Base-by-base conservation (phyloP, 2,888 invertebrate species). In the Luperina nickerlii region DNA sequence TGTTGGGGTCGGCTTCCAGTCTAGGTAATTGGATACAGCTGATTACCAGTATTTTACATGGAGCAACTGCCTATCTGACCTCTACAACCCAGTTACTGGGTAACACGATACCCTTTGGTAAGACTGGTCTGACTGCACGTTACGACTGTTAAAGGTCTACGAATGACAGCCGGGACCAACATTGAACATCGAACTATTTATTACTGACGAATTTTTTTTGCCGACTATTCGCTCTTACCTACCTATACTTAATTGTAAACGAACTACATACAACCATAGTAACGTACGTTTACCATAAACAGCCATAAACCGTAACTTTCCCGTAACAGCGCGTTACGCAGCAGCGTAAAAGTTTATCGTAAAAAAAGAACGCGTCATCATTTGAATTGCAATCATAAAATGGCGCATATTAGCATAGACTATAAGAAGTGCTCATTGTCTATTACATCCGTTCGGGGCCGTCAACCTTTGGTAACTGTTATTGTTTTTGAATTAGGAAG, bases 401-500 rank as follows among this genome's bases (percentile, higher is more conserved):
- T 90, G 89, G 88, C 87, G 85, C 74, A 77, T 86, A 94, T 93
- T 93, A 92, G 89, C 93, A 93, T 92, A 92, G 87, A 88, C 86
- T 90, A 88, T 87, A 92, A 92, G 93, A 92, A 89, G 83, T 78
- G 78, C 80, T 85, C 90, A 86, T 89, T 87, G 91, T 90, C 91
- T 90, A 90, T 91, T 86, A 83, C 89, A 88, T 88, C 88, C 89
- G 90, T 87, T 83, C 85, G 89, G 84, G 91, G 91, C 88, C 90
- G 90, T 83, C 90, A 92, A 92, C 91, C 88, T 92, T 91, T 87
- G 85, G 86, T 86, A 69, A 86, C 83, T 82, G 83, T 83, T 75
- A 74, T 81, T 87, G 81, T 75, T 86, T 87, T 87, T 77, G 81
- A 85, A 84, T 85, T 73, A 71, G 69, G 76, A 79, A 76, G 45